Percentiles rank a stretch among this genome's conserved stretches.
Conservation (phyloP, 2,113 vertebrate species). For the Gulo gulo region DNA sequence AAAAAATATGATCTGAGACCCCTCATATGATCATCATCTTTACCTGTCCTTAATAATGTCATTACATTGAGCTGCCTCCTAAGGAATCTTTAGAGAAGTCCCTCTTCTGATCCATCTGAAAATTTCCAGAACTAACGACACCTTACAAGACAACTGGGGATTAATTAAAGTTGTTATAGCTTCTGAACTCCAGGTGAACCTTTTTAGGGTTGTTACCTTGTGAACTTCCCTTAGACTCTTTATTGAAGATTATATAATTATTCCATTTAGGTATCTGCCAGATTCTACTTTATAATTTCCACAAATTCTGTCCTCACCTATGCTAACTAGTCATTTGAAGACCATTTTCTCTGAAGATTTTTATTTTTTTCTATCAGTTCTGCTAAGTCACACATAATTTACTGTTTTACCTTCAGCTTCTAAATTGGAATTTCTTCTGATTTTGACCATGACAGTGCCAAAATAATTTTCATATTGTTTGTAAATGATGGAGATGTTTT, state of each 20-base stretch:
- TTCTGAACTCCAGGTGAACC: slow-evolving; percentile 58
- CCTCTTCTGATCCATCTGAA: slow-evolving; percentile 48
- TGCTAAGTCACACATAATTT: background rate
- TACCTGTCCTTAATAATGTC: background rate
- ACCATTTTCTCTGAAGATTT: background rate
- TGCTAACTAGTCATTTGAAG: background rate
- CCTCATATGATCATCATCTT: background rate
- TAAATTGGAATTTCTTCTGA: background rate
- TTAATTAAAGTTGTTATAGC: slow-evolving; percentile 56
- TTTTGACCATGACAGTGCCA: background rate
- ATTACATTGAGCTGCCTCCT: background rate
- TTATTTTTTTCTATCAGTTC: background rate
- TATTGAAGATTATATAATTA: slow-evolving; percentile 35
- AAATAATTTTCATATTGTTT: background rate
- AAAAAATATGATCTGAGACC: background rate
- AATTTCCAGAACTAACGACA: slow-evolving; percentile 43
- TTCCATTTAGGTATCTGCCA: background rate
- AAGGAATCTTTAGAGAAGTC: slow-evolving; percentile 3
- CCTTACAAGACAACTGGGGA: slow-evolving; percentile 43
- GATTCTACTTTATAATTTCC: background rate
- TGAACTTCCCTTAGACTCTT: slow-evolving; percentile 31
- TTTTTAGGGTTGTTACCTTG: slow-evolving; percentile 22
- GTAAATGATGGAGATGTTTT: background rate
- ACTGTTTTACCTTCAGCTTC: background rate
- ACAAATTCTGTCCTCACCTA: background rate